Conservation (phyloP, 2,888 invertebrate genomes). For the Sesia bembeciformis region DNA sequence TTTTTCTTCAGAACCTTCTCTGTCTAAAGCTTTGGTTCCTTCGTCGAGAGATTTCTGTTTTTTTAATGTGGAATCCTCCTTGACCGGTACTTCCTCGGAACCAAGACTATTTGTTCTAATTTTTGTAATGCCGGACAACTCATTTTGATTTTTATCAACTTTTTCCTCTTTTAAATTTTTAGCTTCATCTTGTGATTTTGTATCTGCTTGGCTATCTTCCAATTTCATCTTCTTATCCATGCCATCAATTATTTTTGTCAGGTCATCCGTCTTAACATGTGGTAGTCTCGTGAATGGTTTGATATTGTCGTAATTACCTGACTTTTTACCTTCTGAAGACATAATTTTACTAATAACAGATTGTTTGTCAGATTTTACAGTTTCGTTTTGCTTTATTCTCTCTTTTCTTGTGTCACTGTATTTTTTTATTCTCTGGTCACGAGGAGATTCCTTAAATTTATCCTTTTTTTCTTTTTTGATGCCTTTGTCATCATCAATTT, state of each 20-base stretch:
- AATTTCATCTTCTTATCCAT: constrained; percentile 58
- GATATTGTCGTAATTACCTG: constrained; percentile 55
- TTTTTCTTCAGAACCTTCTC: constrained; percentile 70
- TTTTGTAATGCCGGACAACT: constrained; percentile 20
- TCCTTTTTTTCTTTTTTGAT: constrained; percentile 54
- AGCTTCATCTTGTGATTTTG: constrained; percentile 35
- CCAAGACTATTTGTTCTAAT: constrained; percentile 56
- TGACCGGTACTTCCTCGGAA: constrained; percentile 37
- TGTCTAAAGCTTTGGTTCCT: constrained; percentile 68
- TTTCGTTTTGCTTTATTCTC: constrained; percentile 46
- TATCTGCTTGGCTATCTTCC: constrained; percentile 27
- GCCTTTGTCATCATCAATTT: constrained; percentile 57
- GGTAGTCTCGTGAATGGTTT: constrained; percentile 69
- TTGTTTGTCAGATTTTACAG: constrained; percentile 52
- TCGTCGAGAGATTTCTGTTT: constrained; percentile 76
- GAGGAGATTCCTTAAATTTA: constrained; percentile 57
- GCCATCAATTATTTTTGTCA: constrained; percentile 58
- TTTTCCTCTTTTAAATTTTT: constrained; percentile 48
- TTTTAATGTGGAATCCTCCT: constrained; percentile 50
- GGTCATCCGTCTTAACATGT: constrained; percentile 65
- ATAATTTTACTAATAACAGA: constrained; percentile 48
- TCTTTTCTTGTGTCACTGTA: constrained; percentile 68
- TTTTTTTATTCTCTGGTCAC: constrained; percentile 62
- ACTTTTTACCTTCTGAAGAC: constrained; percentile 51
- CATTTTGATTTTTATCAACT: constrained; percentile 17